Conservation (phyloP, 2,888 invertebrate species). For the Gisinianus flammeolus region DNA sequence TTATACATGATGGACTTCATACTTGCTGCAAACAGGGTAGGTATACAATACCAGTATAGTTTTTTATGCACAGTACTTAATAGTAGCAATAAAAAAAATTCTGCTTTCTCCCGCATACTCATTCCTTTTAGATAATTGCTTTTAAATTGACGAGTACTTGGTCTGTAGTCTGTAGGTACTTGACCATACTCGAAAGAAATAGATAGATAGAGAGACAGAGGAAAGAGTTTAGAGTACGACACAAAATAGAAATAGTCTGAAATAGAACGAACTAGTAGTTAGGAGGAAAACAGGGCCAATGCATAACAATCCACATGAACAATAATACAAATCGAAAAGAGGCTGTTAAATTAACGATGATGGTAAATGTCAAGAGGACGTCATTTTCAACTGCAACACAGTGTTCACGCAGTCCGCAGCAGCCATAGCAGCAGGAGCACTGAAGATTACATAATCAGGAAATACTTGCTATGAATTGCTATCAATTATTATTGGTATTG, state of each 20-base stretch:
- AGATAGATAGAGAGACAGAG: neutral
- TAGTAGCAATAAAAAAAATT: conserved; percentile 14
- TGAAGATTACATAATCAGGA: conserved; percentile 30
- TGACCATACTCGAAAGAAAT: neutral
- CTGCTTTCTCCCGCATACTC: conserved; percentile 14
- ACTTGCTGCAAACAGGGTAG: no score
- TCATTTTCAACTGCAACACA: conserved; percentile 15
- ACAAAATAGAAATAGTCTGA: no score
- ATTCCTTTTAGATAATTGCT: conserved; percentile 9
- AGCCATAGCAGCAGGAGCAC: no score
- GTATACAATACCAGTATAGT: neutral
- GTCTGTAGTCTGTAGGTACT: neutral
- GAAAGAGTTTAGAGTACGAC: no score
- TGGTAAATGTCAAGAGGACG: conserved; percentile 32
- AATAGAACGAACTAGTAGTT: neutral
- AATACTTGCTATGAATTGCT: conserved; percentile 27
- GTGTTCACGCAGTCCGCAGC: conserved; percentile 3
- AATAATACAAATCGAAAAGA: neutral
- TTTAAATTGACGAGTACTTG: neutral
- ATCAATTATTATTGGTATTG: conserved; percentile 33
- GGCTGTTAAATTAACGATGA: conserved; percentile 22
- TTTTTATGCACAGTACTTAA: no score
- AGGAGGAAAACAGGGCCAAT: neutral
- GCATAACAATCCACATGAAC: no score
- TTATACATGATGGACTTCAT: no score